Evolutionary conservation across 2,113 vertebrate genomes (phyloP).

Genomic region (Neoarius graeffei): DNA sequence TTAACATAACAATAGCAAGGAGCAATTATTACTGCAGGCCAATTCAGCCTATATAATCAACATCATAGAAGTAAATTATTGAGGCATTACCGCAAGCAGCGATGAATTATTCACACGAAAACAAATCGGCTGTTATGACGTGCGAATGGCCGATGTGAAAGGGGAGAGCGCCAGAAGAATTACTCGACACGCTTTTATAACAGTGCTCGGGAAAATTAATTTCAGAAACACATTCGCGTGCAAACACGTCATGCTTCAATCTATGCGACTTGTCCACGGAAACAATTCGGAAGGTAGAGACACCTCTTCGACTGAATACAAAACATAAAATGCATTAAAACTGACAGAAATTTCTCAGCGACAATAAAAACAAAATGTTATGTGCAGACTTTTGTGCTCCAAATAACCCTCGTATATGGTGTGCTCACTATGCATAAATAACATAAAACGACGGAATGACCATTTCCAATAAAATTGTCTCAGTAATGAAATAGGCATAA

Average conservation of each 20-base stretch:
- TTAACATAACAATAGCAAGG: slow-evolving; percentile 17
- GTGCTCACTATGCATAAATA: background rate
- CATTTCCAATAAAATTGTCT: background rate
- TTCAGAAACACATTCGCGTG: slow-evolving; percentile 4
- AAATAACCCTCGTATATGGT: background rate
- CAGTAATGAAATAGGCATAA: background rate
- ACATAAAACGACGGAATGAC: background rate
- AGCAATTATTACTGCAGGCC: slow-evolving; percentile 11
- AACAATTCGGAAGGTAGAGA: background rate
- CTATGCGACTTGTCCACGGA: background rate
- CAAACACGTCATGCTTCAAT: background rate
- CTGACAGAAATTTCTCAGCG: background rate
- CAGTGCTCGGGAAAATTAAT: background rate
- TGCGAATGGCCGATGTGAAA: slow-evolving; percentile 9
- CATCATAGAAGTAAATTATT: slow-evolving; percentile 30
- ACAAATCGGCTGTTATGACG: slow-evolving; percentile 12
- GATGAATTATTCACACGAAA: slow-evolving; percentile 39
- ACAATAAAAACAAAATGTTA: background rate
- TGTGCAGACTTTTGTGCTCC: background rate
- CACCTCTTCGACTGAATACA: background rate
- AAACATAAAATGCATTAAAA: background rate
- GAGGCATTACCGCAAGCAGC: slow-evolving; percentile 19
- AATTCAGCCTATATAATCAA: slow-evolving; percentile 31
- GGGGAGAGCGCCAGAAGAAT: background rate
- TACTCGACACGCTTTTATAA: background rate